Base-by-base conservation (phyloP, 1,140 invertebrate genomes). In the Hyles vespertilio region DNA sequence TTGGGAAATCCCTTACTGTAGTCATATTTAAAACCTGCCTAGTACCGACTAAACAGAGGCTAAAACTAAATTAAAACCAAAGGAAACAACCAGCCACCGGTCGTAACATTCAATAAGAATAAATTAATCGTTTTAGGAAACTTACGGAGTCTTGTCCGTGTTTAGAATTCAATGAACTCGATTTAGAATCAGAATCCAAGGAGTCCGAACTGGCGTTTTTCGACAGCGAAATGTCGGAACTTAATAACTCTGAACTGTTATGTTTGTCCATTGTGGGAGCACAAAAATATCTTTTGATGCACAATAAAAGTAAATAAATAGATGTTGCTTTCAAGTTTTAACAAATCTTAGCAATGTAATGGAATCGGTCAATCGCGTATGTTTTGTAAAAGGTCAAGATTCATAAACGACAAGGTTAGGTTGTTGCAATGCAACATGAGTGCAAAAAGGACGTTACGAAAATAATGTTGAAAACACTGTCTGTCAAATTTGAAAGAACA, bases 141-240 rank as follows among this genome's bases (percentile, higher is more conserved):
- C 91, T 92, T 92, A 94, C 93, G 79, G 92, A 93, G 90, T 95
- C 94, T 76, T 92, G 93, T 77, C 91, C 94, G 81, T 93, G 91
- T 91, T 95, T 96, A 33, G 94, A 95, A 88, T 95, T 95, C 60
- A 95, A 90, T 53, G 94, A 95, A 86, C 94, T 95, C 65, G 94
- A 95, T 90, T 96, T 96, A 44, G 89, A 89, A 60, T 95, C 94
- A 1, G 94, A 94, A 81, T 94, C 92, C 62, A 96, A 89, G 10
- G 94, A 95, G 84, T 96, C 95, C 43, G 93, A 93, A 84, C 94
- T 95, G 11, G 93, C 93, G 89, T 95, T 89, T 75, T 89, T 90
- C 6, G 87, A 89, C 47, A 88, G 62, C 10, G 86, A 83, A 69
- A 84, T 89, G 52, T 90, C 87, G 4, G 87, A 89, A 72, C 78